Evolutionary conservation across 2,113 vertebrate genomes (phyloP).

Genomic region (Paradoxurus hermaphroditus): DNA sequence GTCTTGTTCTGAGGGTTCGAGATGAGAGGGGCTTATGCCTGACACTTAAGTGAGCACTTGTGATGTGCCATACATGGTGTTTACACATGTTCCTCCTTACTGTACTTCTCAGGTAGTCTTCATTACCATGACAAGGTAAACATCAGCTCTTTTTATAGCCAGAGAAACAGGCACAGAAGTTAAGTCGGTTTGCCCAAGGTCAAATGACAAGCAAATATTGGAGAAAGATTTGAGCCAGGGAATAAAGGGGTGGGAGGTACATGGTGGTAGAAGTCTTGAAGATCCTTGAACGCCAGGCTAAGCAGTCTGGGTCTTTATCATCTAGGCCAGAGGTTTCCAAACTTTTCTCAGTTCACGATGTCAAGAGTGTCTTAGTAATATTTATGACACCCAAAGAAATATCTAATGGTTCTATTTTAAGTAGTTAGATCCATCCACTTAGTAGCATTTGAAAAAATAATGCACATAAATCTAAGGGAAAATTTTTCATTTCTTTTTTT

Average conservation of each 20-base stretch:
- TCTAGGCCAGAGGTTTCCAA: not conserved
- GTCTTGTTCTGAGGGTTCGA: not conserved
- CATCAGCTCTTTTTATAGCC: not conserved
- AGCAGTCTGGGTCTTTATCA: not conserved
- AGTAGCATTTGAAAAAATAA: slow-evolving; percentile 9
- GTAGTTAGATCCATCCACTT: not conserved
- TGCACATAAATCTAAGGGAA: not conserved
- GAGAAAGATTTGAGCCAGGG: not conserved
- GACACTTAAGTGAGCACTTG: not conserved
- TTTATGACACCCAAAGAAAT: not conserved
- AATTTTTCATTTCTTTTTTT: not conserved
- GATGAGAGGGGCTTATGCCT: not conserved
- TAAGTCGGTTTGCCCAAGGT: not conserved
- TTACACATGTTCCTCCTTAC: not conserved
- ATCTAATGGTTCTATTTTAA: not conserved
- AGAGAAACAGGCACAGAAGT: not conserved
- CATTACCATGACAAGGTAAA: not conserved
- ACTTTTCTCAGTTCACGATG: not conserved
- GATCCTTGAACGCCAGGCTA: not conserved
- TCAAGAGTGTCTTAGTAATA: not conserved
- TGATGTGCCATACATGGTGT: not conserved
- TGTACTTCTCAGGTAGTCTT: not conserved
- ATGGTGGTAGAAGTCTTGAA: not conserved
- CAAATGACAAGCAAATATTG: not conserved
- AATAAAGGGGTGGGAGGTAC: not conserved